Evolutionary conservation across 2,888 invertebrate genomes (phyloP), one percentile per base, ranked within the genome.

Genomic region (Drosophila rellima): DNA sequence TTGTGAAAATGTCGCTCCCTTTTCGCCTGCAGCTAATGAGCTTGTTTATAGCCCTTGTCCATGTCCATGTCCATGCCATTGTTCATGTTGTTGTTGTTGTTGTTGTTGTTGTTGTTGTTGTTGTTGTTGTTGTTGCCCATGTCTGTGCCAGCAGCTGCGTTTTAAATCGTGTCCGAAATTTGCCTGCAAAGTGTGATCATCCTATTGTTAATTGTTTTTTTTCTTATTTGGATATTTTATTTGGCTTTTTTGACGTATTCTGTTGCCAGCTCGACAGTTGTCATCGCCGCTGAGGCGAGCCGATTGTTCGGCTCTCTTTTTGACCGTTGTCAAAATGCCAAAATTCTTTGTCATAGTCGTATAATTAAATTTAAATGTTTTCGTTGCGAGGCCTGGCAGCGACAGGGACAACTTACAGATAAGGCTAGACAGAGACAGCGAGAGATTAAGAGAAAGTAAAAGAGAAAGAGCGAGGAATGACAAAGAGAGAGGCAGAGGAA

Each of bases 341-440:
- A 86, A 83, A 80, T 78, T 88, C 78, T 84, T 84, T 88, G 87
- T 86, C 83, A 84, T 88, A 80, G 89, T 74, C 76, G 70, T 88
- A 86, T 86, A 88, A 88, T 84, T 84, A 84, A 88, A 84, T 86
- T 84, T 80, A 83, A 83, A 83, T 83, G 84, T 86, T 88, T 84
- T 80, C 52, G 48, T 40, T 33, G 45, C 48, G 60, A 52, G 62
- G 62, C 61, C 65, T 71, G 83, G 61, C 78, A 80, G 60, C 77
- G 82, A 77, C 82, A 79, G 52, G 47, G 37, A 44, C 57, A 51
- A 29, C 61, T 47, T n/a, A 52, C 17, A 48, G 40, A 50, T 42
- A 20, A 37, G 17, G 17, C 10, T 37, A 42, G 42, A n/a, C 26
- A 17, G 17, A 50, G 29, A 26, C 4, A 13, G 17, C 3, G 2